These are phyloP conservation scores for Botia almorhae DNA, from an alignment of 2,797 vertebrate genomes.

Conservation along the genomic window DNA sequence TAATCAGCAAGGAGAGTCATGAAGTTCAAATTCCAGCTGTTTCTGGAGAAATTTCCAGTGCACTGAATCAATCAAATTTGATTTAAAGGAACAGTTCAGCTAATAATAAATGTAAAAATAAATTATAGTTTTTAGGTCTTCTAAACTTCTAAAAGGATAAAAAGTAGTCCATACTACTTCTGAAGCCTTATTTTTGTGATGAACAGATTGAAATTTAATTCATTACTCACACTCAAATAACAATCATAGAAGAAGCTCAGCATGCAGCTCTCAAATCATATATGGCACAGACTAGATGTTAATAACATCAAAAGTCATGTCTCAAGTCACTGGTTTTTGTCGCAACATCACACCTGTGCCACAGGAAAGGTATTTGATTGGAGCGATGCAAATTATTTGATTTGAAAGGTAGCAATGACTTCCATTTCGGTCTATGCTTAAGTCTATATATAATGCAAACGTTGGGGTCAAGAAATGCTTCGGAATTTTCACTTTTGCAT, in stretches of 20 bases:
- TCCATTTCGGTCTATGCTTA: background rate
- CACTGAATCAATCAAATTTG: conserved; percentile 54
- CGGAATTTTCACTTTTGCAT: background rate
- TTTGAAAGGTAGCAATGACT: background rate
- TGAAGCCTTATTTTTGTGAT: background rate
- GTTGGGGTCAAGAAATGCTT: no score
- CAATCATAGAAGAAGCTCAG: background rate
- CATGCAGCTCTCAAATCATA: background rate
- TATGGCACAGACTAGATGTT: background rate
- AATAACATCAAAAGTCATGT: background rate
- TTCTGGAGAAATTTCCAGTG: conserved; percentile 43
- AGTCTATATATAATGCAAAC: background rate
- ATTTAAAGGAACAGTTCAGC: conserved; percentile 12
- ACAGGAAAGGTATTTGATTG: background rate
- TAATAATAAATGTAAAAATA: background rate
- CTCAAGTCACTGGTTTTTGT: background rate
- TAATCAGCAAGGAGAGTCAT: conserved; percentile 52
- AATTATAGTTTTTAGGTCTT: no score
- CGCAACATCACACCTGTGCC: background rate
- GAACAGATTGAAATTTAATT: background rate
- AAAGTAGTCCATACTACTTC: no score
- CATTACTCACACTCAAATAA: background rate
- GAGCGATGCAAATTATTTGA: background rate
- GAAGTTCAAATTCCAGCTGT: conserved; percentile 42
- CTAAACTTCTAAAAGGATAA: no score